phyloP scores from a whole-genome alignment of 2,888 invertebrate genomes.

The Microdon myrmicae region DNA sequence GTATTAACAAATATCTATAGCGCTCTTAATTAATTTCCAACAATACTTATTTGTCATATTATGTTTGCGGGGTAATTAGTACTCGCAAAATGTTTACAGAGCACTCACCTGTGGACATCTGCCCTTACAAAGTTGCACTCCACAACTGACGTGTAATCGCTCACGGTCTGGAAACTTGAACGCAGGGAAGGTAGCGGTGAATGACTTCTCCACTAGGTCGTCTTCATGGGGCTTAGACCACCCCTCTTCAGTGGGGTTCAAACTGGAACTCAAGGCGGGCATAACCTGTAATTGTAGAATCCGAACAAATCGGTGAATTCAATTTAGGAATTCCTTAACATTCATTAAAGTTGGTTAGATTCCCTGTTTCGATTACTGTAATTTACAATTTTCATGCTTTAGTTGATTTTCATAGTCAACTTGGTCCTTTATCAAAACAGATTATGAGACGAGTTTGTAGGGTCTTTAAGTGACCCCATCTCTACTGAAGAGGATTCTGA shows the following conservation, averaged over 20 bases:
- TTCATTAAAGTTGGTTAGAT: background rate
- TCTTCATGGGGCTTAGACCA: conserved; percentile 66
- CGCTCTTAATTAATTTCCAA: too few species aligned
- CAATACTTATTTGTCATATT: too few species aligned
- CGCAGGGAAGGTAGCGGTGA: conserved; percentile 76
- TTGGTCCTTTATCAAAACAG: too few species aligned
- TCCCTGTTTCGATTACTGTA: background rate
- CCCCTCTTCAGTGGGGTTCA: conserved; percentile 64
- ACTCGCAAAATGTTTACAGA: conserved; percentile 10
- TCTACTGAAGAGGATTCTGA: too few species aligned
- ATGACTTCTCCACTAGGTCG: conserved; percentile 65
- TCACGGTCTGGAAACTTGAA: conserved; percentile 86
- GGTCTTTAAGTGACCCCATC: too few species aligned
- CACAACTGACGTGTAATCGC: conserved; percentile 80
- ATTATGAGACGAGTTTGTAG: too few species aligned
- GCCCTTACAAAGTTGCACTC: conserved; percentile 79
- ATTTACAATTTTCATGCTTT: background rate
- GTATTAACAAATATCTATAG: too few species aligned
- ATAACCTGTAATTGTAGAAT: conserved; percentile 64
- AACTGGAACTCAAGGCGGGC: conserved; percentile 63
- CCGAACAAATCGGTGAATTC: background rate
- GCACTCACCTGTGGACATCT: conserved; percentile 73
- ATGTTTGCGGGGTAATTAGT: too few species aligned
- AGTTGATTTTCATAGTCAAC: too few species aligned
- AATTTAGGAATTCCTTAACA: background rate